A percentile compares a stretch with the other conserved stretches of the same genome.
Evolutionary conservation across 2,113 vertebrate species (phyloP).

Genomic region (rabbit (Oryctolagus cuniculus)): DNA sequence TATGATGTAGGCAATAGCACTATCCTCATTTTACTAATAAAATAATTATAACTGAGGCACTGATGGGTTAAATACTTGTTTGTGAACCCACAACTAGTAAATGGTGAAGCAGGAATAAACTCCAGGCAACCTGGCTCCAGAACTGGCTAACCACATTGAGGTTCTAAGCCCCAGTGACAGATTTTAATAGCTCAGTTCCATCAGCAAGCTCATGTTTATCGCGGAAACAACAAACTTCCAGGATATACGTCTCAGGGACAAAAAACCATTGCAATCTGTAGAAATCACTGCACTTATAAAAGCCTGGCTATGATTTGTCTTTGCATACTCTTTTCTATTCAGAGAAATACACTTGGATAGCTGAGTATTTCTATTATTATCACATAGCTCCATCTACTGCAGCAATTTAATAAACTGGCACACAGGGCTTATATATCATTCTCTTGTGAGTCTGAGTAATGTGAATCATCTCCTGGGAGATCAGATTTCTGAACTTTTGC

Average conservation of each 20-base stretch:
- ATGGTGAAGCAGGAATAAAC: background rate
- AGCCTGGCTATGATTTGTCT: constrained; percentile 9
- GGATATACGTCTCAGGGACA: background rate
- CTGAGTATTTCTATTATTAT: constrained; percentile 32
- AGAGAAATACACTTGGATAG: constrained; percentile 22
- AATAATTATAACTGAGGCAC: background rate
- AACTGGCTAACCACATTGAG: background rate
- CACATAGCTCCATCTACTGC: constrained; percentile 14
- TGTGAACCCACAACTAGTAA: background rate
- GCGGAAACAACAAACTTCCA: constrained; percentile 13
- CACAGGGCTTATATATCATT: constrained; percentile 9
- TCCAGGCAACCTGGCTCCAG: background rate
- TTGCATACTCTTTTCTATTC: background rate
- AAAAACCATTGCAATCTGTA: background rate
- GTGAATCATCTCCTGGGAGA: background rate
- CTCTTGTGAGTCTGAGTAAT: constrained; percentile 30
- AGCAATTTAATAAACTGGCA: constrained; percentile 6
- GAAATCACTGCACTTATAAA: background rate
- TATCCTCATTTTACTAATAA: background rate
- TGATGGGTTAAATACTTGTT: background rate
- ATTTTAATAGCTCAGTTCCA: background rate
- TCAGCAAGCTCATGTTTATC: background rate
- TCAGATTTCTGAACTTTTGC: background rate
- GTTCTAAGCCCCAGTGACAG: background rate
- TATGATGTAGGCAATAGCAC: background rate